These are phyloP conservation scores for Caenorhabditis afra DNA, from an alignment of 2,888 invertebrate species.

Conservation along the genomic window DNA sequence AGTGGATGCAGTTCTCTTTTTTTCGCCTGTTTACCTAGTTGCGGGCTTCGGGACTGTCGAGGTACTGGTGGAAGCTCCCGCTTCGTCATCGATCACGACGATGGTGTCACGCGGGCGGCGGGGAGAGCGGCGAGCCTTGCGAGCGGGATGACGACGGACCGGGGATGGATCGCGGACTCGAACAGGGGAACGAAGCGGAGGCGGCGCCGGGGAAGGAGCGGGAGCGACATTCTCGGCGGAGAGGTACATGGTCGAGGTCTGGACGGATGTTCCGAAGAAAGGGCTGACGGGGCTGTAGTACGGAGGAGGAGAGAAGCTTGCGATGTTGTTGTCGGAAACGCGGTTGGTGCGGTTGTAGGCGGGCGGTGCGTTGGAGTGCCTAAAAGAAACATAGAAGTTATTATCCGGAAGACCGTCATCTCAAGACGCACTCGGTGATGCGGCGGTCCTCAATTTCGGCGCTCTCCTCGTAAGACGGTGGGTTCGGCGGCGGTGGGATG, in stretches of 20 bases:
- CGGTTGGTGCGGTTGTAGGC: conserved; percentile 41
- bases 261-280: conserved; percentile 34
- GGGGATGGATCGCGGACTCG: conserved; percentile 35
- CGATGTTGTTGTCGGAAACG: conserved; percentile 46
- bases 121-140: conserved; percentile 41
- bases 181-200: conserved; percentile 13
- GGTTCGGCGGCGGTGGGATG: conserved; percentile 14
- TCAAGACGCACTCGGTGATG: conserved; percentile 28
- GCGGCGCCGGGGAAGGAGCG: conserved; percentile 13
- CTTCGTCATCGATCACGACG: conserved; percentile 18
- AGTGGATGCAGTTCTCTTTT: neutral
- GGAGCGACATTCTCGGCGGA: conserved; percentile 31
- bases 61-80: conserved; percentile 31
- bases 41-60: conserved; percentile 23
- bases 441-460: conserved; percentile 51
- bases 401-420: neutral
- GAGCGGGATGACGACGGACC: conserved; percentile 46
- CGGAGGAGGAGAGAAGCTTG: conserved; percentile 58
- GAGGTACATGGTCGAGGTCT: conserved; percentile 45
- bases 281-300: conserved; percentile 51
- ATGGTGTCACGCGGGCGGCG: conserved; percentile 31
- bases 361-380: conserved; percentile 56
- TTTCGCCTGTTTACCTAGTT: conserved; percentile 3
- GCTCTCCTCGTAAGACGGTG: conserved; percentile 52
- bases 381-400: conserved; percentile 17